Evolutionary conservation across 2,888 invertebrate species (phyloP).

Genomic region (Cancer borealis): DNA sequence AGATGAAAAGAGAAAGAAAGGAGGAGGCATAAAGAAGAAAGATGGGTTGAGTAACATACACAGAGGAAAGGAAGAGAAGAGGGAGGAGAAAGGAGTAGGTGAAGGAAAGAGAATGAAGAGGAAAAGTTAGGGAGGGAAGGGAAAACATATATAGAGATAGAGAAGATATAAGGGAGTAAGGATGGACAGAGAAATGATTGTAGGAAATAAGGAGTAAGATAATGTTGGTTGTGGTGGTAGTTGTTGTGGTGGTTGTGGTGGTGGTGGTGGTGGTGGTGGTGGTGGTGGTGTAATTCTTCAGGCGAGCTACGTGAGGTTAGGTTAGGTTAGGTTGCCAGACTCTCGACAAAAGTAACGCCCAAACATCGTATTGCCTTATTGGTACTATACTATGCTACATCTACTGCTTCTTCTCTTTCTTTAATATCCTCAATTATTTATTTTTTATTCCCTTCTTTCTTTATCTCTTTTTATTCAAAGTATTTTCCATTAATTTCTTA

Average conservation of each 20-base stretch:
- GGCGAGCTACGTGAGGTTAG: no score
- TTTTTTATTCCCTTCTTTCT: neutral
- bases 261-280: neutral
- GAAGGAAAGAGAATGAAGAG: neutral
- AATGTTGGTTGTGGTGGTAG: no score
- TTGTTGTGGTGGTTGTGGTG: no score
- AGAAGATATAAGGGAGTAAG: neutral
- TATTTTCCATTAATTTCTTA: neutral
- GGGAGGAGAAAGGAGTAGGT: neutral
- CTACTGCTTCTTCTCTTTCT: neutral
- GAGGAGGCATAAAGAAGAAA: neutral
- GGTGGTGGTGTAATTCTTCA: neutral
- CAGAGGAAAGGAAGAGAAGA: neutral
- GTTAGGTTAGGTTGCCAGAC: no score
- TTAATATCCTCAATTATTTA: neutral
- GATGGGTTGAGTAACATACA: neutral
- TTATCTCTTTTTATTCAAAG: neutral
- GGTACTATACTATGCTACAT: neutral
- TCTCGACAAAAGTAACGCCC: no score
- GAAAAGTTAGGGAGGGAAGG: neutral
- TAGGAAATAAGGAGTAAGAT: neutral
- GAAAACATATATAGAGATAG: constrained; percentile 6
- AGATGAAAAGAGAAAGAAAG: neutral
- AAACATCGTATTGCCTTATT: no score
- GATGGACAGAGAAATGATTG: neutral